A percentile compares a stretch with the other conserved stretches of the same genome.
These are phyloP conservation scores for Serrognathus titanus DNA, from an alignment of 2,888 invertebrate genomes.

Conservation along the genomic window DNA sequence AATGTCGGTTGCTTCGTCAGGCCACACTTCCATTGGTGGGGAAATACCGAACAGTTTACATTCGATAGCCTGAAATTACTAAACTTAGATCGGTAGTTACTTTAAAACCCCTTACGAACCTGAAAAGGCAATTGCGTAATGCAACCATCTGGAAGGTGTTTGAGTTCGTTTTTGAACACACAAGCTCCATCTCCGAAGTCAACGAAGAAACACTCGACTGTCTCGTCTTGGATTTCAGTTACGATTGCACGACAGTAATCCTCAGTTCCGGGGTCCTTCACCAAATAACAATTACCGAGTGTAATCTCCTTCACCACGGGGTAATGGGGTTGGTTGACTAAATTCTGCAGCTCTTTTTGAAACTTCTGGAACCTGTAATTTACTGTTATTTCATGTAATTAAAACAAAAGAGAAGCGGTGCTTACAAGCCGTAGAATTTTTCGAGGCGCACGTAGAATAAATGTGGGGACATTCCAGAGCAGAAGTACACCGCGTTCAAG, in stretches of 20 bases:
- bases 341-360: conserved; percentile 47
- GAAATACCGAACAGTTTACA: conserved; percentile 57
- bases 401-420: neutral
- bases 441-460: conserved; percentile 53
- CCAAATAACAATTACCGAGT: conserved; percentile 52
- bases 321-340: conserved; percentile 21
- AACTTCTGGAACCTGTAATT: conserved; percentile 38
- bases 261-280: conserved; percentile 50
- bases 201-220: conserved; percentile 58
- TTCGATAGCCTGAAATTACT: conserved; percentile 56
- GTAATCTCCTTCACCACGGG: conserved; percentile 36
- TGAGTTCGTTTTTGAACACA: conserved; percentile 47
- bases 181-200: conserved; percentile 60
- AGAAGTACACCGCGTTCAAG: conserved; percentile 49
- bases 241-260: conserved; percentile 52
- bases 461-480: conserved; percentile 49
- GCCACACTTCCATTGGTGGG: conserved; percentile 53
- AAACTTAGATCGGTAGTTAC: neutral
- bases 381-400: neutral
- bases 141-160: conserved; percentile 52
- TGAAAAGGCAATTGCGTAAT: conserved; percentile 57
- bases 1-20: conserved; percentile 53
- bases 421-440: conserved; percentile 49
- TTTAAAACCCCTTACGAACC: conserved; percentile 9
- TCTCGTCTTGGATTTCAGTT: conserved; percentile 41